Evolutionary conservation across 2,888 invertebrate species (phyloP).

Genomic region (Cheilosia impressa): DNA sequence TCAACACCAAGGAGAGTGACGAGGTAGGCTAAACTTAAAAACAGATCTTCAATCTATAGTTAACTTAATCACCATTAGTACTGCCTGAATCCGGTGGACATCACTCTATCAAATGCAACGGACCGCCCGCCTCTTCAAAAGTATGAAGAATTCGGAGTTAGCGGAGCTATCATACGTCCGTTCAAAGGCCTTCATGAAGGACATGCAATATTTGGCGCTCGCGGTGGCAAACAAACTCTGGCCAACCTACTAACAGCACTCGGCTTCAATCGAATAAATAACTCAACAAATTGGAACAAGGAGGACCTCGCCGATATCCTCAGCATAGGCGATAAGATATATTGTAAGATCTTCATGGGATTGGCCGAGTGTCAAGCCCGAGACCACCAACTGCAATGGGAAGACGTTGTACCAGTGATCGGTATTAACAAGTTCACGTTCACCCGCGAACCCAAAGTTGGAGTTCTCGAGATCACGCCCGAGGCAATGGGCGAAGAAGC

Average conservation of each 20-base stretch:
- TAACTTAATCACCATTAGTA: conserved; percentile 29
- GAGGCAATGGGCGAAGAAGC: conserved; percentile 25
- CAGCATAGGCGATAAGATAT: conserved; percentile 75
- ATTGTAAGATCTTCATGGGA: conserved; percentile 64
- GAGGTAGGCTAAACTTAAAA: conserved; percentile 43
- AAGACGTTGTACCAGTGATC: conserved; percentile 62
- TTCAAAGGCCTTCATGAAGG: conserved; percentile 76
- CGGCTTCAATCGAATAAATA: conserved; percentile 71
- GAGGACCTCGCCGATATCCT: conserved; percentile 76
- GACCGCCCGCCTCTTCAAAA: conserved; percentile 83
- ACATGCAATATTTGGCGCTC: conserved; percentile 63
- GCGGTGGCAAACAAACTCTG: conserved; percentile 76
- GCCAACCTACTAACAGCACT: conserved; percentile 76
- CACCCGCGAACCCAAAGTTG: conserved; percentile 13
- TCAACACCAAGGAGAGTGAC: conserved; percentile 75
- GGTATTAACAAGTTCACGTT: conserved; percentile 74
- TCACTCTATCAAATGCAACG: conserved; percentile 62
- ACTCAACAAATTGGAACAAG: conserved; percentile 72
- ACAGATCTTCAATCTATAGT: no score
- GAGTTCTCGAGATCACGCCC: conserved; percentile 45
- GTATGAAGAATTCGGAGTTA: conserved; percentile 82
- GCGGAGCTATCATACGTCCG: conserved; percentile 82
- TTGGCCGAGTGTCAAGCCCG: conserved; percentile 60
- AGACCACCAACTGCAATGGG: conserved; percentile 58
- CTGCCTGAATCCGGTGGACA: conserved; percentile 41